phyloP scores from a whole-genome alignment of 2,888 invertebrate species.

The Hypercompe scribonia region DNA sequence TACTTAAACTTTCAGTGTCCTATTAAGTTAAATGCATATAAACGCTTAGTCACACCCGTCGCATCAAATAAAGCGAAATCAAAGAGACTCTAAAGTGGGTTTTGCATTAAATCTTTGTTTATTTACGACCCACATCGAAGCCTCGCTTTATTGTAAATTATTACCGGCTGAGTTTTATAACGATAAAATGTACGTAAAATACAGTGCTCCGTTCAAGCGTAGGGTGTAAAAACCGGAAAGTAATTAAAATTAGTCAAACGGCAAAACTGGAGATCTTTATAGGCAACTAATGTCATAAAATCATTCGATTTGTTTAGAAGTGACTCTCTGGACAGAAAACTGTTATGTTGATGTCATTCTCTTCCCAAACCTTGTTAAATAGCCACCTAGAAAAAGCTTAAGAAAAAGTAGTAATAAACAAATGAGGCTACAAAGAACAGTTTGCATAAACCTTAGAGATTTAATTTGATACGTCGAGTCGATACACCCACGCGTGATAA shows the following conservation, averaged over 20 bases:
- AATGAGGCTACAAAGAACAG: slow-evolving; percentile 38
- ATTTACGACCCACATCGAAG: slow-evolving; percentile 71
- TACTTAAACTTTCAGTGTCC: slow-evolving; percentile 38
- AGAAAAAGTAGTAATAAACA: slow-evolving; percentile 43
- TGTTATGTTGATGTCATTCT: slow-evolving; percentile 57
- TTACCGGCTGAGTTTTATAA: slow-evolving; percentile 67
- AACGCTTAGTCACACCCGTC: slow-evolving; percentile 55
- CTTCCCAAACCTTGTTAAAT: slow-evolving; percentile 45
- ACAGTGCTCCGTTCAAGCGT: slow-evolving; percentile 66
- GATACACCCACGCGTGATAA: slow-evolving; percentile 42
- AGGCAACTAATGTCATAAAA: slow-evolving; percentile 72
- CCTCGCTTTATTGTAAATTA: slow-evolving; percentile 74
- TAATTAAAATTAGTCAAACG: slow-evolving; percentile 81
- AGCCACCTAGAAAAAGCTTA: slow-evolving; percentile 40
- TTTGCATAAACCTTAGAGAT: slow-evolving; percentile 47
- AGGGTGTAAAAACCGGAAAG: slow-evolving; percentile 71
- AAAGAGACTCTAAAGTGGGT: slow-evolving; percentile 66
- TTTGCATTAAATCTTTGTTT: slow-evolving; percentile 73
- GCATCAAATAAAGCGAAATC: slow-evolving; percentile 64
- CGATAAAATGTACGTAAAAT: slow-evolving; percentile 75
- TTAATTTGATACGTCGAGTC: slow-evolving; percentile 43
- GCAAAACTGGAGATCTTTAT: slow-evolving; percentile 75
- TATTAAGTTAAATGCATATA: slow-evolving; percentile 49
- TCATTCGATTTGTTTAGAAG: slow-evolving; percentile 70
- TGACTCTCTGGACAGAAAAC: slow-evolving; percentile 51